Evolutionary conservation across 2,113 vertebrate species (phyloP), one percentile per base, ranked within the genome.

Genomic region (Peromyscus californicus): DNA sequence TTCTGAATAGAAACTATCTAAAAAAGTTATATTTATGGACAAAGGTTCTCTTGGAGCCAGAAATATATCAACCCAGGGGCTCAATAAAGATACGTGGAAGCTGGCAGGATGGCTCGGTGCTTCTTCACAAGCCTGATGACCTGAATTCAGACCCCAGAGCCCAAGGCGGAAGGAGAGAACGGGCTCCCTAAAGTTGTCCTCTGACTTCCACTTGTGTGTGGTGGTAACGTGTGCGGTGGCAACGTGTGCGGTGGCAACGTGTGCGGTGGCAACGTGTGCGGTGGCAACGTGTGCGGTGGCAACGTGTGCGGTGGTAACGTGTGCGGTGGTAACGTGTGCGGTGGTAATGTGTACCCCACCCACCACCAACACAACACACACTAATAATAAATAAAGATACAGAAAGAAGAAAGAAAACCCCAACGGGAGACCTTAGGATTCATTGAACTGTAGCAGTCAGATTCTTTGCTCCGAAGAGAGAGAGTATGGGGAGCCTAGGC

Each of bases 401-500:
- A 63, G n/a, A 61, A 39, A 45, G 70, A 24, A 61, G 36, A 36
- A 59, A 86, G 4, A 29, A 74, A 57, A 57, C n/a, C 6, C 79
- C 39, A 79, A 36, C 0, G 0, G 54, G n/a, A 78, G 93, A 54
- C 7, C 36, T 54, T 26, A 69, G 78, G 78, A 48, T 1, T 7
- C 6, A 15, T 63, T 19, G 31, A 67, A 39, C 19, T 3, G 19
- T 0, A 1, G 7, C 0, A 29, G 95, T 54, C 45, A 26, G 92
- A 48, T 61, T 7, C 89, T 70, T 21, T 67, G 76, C 39, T 76
- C 76, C 31, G 15, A n/a, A n/a, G 51, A 84, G 45, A 16, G 45
- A 21, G 0, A 13, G 63, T 11, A 1, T 0, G 4, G 9, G 92
- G 2, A 24, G 57, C 24, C 1, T 54, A 0, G 89, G 8, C 89